A percentile compares a stretch with the other conserved stretches of the same genome.
These are phyloP conservation scores for Cephalopholis sonnerati DNA, from an alignment of 2,113 vertebrate species.

Conservation along the genomic window DNA sequence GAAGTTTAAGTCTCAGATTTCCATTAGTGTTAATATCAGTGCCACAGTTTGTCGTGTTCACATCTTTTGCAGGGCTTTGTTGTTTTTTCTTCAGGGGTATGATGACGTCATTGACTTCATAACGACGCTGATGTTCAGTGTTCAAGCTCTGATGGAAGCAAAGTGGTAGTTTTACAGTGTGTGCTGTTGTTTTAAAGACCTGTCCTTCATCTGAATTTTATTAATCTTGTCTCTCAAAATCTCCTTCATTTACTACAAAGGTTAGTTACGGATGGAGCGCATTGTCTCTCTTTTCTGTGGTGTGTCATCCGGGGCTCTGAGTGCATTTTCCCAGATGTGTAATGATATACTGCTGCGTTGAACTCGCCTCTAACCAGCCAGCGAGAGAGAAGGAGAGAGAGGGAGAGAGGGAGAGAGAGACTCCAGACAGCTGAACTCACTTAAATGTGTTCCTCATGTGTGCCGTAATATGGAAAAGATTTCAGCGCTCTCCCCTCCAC, in stretches of 20 bases:
- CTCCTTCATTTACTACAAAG: constrained; percentile 1
- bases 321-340: constrained; percentile 84
- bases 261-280: constrained; percentile 23
- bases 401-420: constrained; percentile 53
- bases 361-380: constrained; percentile 68
- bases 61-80: background rate
- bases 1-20: constrained; percentile 55
- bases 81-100: background rate
- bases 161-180: background rate
- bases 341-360: constrained; percentile 79
- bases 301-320: constrained; percentile 58
- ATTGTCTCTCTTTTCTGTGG: constrained; percentile 49
- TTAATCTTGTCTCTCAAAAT: background rate
- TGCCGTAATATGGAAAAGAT: constrained; percentile 86
- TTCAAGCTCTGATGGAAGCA: constrained; percentile 3
- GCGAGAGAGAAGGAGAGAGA: constrained; percentile 50
- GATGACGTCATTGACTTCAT: constrained; percentile 2
- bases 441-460: constrained; percentile 85
- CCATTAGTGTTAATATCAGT: constrained; percentile 49
- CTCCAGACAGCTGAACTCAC: constrained; percentile 85
- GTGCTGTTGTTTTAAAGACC: background rate
- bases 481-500: constrained; percentile 64
- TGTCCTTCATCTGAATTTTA: background rate
- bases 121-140: constrained; percentile 12
- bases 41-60: constrained; percentile 7